Evolutionary conservation across 2,113 vertebrate species (phyloP).

Genomic region (Euleptes europaea): DNA sequence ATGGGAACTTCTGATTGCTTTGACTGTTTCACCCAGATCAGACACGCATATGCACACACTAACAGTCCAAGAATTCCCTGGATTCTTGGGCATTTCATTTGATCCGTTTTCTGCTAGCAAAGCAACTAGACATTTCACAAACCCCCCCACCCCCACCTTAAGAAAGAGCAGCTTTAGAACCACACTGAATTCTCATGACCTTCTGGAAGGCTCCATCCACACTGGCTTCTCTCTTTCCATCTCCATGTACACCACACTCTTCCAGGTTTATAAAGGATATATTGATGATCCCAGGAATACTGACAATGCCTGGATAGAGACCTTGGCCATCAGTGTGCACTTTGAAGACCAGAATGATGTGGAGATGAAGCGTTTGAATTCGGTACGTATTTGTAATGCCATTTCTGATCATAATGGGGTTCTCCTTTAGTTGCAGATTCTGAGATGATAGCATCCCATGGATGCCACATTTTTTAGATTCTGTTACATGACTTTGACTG

Average conservation of each 20-base stretch:
- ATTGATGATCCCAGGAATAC: slow-evolving; percentile 91
- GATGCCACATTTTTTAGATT: not conserved
- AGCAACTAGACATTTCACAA: not conserved
- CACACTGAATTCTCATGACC: not conserved
- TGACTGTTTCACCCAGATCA: not conserved
- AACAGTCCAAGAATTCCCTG: not conserved
- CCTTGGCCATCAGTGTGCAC: slow-evolving; percentile 82
- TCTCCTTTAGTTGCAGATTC: not conserved
- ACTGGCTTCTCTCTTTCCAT: not conserved
- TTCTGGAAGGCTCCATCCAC: not conserved
- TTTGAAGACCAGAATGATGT: slow-evolving; percentile 68
- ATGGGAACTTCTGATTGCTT: not conserved
- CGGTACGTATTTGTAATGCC: slow-evolving; percentile 50
- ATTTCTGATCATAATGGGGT: not conserved
- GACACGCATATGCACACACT: not conserved
- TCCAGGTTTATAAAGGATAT: slow-evolving; percentile 87
- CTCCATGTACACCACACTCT: not conserved
- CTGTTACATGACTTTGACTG: not conserved
- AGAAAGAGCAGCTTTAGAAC: not conserved
- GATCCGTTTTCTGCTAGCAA: not conserved
- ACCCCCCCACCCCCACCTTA: not conserved
- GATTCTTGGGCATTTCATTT: not conserved
- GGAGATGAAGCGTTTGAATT: slow-evolving; percentile 74
- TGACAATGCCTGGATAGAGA: slow-evolving; percentile 93
- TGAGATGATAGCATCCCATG: not conserved